Percentiles rank a stretch among this genome's conserved stretches.
Evolutionary conservation across 2,113 vertebrate species (phyloP).

Genomic region (Bubalus kerabau): DNA sequence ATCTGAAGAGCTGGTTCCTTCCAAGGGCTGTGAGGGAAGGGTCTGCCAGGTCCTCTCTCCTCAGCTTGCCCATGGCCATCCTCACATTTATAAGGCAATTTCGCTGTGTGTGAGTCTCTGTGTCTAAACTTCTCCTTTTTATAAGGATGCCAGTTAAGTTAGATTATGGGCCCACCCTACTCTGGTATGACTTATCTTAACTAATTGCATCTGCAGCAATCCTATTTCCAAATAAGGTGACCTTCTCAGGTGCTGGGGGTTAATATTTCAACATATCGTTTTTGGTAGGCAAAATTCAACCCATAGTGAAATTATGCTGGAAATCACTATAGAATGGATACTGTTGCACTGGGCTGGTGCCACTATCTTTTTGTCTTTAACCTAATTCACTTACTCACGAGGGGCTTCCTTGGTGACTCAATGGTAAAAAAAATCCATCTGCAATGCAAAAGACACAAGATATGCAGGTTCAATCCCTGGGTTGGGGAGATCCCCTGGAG

Average conservation of each 20-base stretch:
- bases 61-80: neutral
- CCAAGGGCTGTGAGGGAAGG: neutral
- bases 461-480: neutral
- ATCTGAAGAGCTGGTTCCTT: neutral
- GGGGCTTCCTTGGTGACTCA: neutral
- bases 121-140: neutral
- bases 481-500: neutral
- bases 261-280: neutral
- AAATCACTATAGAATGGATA: neutral
- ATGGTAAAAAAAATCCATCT: neutral
- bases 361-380: neutral
- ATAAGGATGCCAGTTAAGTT: neutral
- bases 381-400: neutral
- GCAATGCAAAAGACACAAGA: neutral
- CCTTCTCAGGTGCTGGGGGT: neutral
- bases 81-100: neutral
- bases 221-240: neutral
- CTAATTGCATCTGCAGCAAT: neutral
- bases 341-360: neutral
- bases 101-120: neutral
- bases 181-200: neutral
- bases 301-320: neutral
- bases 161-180: neutral
- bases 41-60: neutral
- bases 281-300: neutral